Percentiles rank a stretch among this genome's conserved stretches.
phyloP scores from a whole-genome alignment of 2,888 invertebrate species.

The Nemapogon koenigi region DNA sequence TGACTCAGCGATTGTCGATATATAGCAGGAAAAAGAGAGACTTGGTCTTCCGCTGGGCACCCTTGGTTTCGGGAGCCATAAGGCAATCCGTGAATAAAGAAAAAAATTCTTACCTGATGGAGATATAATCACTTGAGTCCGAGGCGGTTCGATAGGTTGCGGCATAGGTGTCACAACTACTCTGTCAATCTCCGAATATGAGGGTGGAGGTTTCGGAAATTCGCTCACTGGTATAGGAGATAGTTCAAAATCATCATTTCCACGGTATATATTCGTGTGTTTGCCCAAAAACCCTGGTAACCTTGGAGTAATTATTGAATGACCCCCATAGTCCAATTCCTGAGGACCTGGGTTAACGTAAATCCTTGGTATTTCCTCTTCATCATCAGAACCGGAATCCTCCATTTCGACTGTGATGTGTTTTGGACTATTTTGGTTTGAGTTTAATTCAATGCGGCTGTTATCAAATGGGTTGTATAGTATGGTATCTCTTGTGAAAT shows the following conservation, averaged over 20 bases:
- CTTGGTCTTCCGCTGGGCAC: no score
- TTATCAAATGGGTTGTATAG: conserved; percentile 47
- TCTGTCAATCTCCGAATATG: conserved; percentile 31
- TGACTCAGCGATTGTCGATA: no score
- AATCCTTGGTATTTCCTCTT: not conserved
- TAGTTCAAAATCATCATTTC: conserved; percentile 25
- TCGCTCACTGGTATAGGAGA: conserved; percentile 29
- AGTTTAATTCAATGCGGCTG: conserved; percentile 27
- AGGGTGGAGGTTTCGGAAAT: conserved; percentile 41
- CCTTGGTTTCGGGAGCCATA: no score
- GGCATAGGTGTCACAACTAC: not conserved
- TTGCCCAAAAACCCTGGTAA: conserved; percentile 17
- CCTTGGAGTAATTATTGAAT: not conserved
- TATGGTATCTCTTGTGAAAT: conserved; percentile 38
- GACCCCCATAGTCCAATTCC: not conserved
- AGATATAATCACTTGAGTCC: conserved; percentile 32
- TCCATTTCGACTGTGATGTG: not conserved
- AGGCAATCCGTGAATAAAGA: no score
- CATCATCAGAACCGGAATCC: not conserved
- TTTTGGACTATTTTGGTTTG: not conserved
- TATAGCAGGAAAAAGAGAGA: no score
- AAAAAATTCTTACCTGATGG: conserved; percentile 19
- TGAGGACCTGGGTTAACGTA: conserved; percentile 1
- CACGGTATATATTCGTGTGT: conserved; percentile 28
- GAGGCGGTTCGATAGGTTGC: conserved; percentile 16